Evolutionary conservation across 2,113 vertebrate species (phyloP), one percentile per base, ranked within the genome.

Genomic region (Etia nguti): DNA sequence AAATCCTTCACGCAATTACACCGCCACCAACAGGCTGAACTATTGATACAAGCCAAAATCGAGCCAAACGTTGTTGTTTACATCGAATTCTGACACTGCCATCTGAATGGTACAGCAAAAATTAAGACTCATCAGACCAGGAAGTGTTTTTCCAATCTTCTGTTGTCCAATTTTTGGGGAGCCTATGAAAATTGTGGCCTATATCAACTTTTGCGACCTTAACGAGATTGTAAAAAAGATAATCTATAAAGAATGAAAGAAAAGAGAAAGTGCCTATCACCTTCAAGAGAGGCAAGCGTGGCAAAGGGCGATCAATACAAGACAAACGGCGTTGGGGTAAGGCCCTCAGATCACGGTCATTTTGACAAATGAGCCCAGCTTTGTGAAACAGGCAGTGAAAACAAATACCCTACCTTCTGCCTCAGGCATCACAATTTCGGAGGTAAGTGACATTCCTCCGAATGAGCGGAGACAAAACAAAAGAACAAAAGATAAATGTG

Each of bases 301-400:
- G 94, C 94, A 93, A 65, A 88, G 82, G 75, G 82, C 86, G 90
- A 95, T 96, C 95, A 93, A 96, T 96, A 95, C 80, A 86, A 93
- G 88, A 93, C 86, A 85, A 95, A 94, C 83, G 54, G 88, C 43
- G 29, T 62, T 3, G 82, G 93, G 91, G 86, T 86, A 85, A 84
- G 82, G 84, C 65, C 70, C 79, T 79, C 81, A 85, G 85, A 93
- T 93, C 88, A 59, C n/a, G 26, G 80, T 81, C 59, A 38, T 93
- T 89, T 93, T 95, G 92, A 95, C 92, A 94, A 96, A 96, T 93
- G 94, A 90, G 92, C 80, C 56, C 2, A 9, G 90, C 86, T 92
- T 94, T 91, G 91, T 92, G 93, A 90, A 95, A 86, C 89, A 92
- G 93, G 92, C 85, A 82, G 92, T 41, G 91, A 87, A 92, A 94